phyloP scores from a whole-genome alignment of 2,888 invertebrate genomes.

The Pelosia muscerda region DNA sequence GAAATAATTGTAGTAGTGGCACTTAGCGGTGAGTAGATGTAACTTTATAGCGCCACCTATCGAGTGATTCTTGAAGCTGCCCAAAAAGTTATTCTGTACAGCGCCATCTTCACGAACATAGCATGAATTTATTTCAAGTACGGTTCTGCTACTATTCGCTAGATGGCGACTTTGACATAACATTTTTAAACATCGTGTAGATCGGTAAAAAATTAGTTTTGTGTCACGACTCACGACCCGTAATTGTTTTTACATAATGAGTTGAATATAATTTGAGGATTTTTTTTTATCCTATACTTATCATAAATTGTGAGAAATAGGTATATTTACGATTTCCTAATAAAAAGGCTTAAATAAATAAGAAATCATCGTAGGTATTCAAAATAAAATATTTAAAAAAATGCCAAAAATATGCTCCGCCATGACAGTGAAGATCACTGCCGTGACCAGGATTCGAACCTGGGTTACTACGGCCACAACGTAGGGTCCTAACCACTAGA shows the following conservation, averaged over 20 bases:
- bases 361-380: neutral
- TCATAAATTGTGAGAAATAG: no score
- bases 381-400: slow-evolving; percentile 22
- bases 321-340: neutral
- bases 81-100: neutral
- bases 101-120: neutral
- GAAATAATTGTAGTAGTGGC: neutral
- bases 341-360: neutral
- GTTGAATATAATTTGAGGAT: no score
- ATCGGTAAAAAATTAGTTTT: neutral
- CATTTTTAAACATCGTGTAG: neutral
- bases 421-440: slow-evolving; percentile 79
- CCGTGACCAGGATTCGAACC: slow-evolving; percentile 92
- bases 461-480: slow-evolving; percentile 92
- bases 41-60: slow-evolving; percentile 32
- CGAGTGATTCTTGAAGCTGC: neutral
- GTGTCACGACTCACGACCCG: neutral
- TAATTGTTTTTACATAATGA: no score
- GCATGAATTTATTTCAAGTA: neutral
- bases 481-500: slow-evolving; percentile 92
- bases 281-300: no score
- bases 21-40: slow-evolving; percentile 25
- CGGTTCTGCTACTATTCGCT: slow-evolving; percentile 12
- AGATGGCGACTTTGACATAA: slow-evolving; percentile 22
- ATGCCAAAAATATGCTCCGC: slow-evolving; percentile 63